Conservation (phyloP, 2,797 vertebrate genomes). For the Zenarchopterus dispar region DNA sequence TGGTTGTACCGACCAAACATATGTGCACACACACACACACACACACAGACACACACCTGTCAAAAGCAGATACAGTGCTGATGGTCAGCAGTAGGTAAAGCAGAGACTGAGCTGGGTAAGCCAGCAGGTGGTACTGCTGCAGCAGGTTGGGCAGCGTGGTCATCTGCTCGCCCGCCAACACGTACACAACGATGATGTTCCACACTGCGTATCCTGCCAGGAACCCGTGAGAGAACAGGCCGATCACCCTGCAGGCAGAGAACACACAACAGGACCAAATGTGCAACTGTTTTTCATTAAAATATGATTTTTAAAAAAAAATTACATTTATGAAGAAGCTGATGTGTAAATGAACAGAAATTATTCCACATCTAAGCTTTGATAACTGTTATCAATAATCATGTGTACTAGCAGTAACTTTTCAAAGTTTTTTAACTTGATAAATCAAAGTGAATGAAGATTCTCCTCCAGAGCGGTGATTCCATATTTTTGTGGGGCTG, state of each 20-base stretch:
- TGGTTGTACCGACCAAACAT: not conserved
- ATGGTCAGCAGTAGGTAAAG: constrained; percentile 91
- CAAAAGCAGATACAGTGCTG: constrained; percentile 93
- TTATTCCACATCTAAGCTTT: too few relatives aligned
- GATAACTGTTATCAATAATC: too few relatives aligned
- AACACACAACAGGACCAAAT: not conserved
- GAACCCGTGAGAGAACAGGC: constrained; percentile 85
- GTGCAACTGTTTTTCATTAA: not conserved
- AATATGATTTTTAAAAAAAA: too few relatives aligned
- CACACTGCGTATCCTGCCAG: constrained; percentile 93
- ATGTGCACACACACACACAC: not conserved
- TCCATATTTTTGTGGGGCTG: too few relatives aligned
- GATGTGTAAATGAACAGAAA: too few relatives aligned
- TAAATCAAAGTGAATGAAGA: too few relatives aligned
- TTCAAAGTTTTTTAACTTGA: too few relatives aligned
- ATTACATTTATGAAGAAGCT: too few relatives aligned
- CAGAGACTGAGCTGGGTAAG: constrained; percentile 92
- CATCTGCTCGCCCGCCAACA: constrained; percentile 88
- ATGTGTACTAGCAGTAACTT: too few relatives aligned
- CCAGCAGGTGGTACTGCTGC: constrained; percentile 89
- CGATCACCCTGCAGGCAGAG: constrained; percentile 51
- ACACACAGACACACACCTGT: constrained; percentile 82
- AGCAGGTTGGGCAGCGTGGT: constrained; percentile 86
- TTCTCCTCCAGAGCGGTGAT: too few relatives aligned
- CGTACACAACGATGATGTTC: constrained; percentile 91